Evolutionary conservation across 92 coral and sea anemone genomes (phyloP).

Genomic region (Parazoanthus swiftii): DNA sequence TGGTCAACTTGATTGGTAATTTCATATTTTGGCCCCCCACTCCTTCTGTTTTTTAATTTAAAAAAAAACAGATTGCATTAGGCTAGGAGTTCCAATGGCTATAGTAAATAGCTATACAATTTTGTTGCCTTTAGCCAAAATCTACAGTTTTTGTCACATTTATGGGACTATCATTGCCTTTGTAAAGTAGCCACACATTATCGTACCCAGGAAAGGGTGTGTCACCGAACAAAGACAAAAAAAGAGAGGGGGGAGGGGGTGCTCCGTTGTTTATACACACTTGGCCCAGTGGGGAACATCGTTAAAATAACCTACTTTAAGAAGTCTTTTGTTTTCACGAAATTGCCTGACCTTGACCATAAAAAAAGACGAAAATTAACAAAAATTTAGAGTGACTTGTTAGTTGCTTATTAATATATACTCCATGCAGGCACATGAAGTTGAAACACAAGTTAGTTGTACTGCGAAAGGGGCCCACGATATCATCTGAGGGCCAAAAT

Average conservation of each 20-base stretch:
- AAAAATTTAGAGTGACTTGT: slow-evolving; percentile 5
- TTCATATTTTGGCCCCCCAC: background rate
- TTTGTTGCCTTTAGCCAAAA: background rate
- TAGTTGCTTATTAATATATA: background rate
- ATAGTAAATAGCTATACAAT: background rate
- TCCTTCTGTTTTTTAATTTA: background rate
- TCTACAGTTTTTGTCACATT: background rate
- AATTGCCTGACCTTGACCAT: slow-evolving; percentile 8
- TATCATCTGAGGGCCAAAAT: background rate
- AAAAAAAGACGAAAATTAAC: background rate
- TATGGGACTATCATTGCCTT: background rate
- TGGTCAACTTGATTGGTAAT: background rate
- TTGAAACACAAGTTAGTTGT: background rate
- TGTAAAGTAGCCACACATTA: background rate
- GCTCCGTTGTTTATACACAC: background rate
- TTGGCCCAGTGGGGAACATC: slow-evolving; percentile 3
- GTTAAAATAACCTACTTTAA: background rate
- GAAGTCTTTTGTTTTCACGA: slow-evolving; percentile 3
- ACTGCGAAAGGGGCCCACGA: background rate
- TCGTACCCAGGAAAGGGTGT: slow-evolving; percentile 10
- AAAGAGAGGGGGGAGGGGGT: slow-evolving; percentile 32
- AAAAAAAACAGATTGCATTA: background rate
- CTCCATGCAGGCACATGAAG: background rate
- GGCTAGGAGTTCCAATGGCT: background rate
- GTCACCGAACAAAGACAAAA: slow-evolving; percentile 16